Conservation (phyloP, 2,888 invertebrate species). For the Diaprepes abbreviatus region DNA sequence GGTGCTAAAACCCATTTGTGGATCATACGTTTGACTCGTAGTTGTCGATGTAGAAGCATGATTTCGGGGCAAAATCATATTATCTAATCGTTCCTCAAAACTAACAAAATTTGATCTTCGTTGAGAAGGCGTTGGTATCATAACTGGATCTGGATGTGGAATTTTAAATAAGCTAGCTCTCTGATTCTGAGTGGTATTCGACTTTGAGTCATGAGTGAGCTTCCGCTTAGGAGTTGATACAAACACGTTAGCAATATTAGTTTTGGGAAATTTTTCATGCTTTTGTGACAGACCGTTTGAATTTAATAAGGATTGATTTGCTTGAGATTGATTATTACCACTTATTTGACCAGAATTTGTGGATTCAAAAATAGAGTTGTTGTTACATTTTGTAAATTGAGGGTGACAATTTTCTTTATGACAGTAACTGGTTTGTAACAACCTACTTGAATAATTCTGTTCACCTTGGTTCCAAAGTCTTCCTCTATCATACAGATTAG, state of each 20-base stretch:
- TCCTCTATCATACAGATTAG: neutral
- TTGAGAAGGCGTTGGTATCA: neutral
- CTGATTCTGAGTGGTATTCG: neutral
- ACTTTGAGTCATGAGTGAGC: neutral
- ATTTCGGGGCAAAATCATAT: slow-evolving; percentile 2
- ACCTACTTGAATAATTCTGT: neutral
- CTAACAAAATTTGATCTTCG: slow-evolving; percentile 13
- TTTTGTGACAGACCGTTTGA: neutral
- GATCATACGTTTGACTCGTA: neutral
- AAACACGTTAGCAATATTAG: too few relatives aligned
- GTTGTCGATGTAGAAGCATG: neutral
- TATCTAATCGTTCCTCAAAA: slow-evolving; percentile 30
- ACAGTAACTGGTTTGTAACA: neutral
- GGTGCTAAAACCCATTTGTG: neutral
- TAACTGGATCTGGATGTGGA: neutral
- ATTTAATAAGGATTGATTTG: neutral
- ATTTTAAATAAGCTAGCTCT: neutral
- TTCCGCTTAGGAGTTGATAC: neutral
- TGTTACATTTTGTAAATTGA: too few relatives aligned
- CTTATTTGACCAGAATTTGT: neutral
- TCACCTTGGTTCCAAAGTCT: neutral
- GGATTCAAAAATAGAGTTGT: neutral
- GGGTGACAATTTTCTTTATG: neutral
- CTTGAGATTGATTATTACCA: neutral
- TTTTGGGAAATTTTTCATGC: too few relatives aligned